A percentile compares a stretch with the other conserved stretches of the same genome.
Conservation (phyloP, 2,113 vertebrate species). For the Procavia capensis region DNA sequence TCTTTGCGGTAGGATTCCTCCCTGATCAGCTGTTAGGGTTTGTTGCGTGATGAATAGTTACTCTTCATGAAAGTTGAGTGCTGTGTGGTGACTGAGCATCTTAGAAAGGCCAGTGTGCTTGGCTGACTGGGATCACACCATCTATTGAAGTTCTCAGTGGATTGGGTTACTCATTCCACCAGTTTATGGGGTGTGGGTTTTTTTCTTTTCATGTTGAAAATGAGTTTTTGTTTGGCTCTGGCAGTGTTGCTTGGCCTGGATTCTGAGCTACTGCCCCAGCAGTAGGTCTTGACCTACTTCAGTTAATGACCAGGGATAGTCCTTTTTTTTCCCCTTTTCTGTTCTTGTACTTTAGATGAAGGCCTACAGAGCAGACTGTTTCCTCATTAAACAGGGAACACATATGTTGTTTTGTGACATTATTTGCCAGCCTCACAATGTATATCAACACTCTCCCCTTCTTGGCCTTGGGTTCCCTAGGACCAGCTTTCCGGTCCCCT, state of each 20-base stretch:
- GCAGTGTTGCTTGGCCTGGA: constrained; percentile 68
- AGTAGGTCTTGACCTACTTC: constrained; percentile 80
- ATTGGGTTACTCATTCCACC: constrained; percentile 66
- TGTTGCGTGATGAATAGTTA: neutral
- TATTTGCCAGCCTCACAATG: too few species aligned
- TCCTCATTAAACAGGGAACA: too few species aligned
- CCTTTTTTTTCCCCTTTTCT: neutral
- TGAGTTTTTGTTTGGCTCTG: constrained; percentile 83
- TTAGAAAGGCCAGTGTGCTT: neutral
- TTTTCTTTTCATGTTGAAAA: constrained; percentile 73
- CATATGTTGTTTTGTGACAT: too few species aligned
- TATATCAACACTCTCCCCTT: too few species aligned
- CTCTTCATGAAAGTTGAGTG: neutral
- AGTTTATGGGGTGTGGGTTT: constrained; percentile 60
- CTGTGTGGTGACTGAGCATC: neutral
- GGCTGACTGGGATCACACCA: neutral
- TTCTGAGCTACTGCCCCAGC: constrained; percentile 76
- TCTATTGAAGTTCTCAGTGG: constrained; percentile 33
- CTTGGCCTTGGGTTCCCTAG: too few species aligned
- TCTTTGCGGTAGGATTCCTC: neutral
- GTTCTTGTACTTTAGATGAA: too few species aligned
- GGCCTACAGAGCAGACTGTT: too few species aligned
- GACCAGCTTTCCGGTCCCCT: too few species aligned
- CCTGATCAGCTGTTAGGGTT: neutral
- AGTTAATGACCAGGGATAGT: constrained; percentile 58